Evolutionary conservation across 2,113 vertebrate genomes (phyloP), one percentile per base, ranked within the genome.

Genomic region (Spea bombifrons): DNA sequence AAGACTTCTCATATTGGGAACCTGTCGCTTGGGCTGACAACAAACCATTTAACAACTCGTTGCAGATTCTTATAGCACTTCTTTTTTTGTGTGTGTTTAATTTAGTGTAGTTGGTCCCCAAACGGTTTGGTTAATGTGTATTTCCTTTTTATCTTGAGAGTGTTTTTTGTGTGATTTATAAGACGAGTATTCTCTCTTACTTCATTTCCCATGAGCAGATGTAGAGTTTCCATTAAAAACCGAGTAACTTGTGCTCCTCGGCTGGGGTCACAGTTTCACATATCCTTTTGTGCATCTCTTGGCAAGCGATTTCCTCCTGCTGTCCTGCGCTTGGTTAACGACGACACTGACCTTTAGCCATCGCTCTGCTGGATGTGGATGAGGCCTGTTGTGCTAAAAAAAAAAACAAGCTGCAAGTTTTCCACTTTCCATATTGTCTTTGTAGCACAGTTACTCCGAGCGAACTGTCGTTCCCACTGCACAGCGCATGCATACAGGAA

Each of bases 401-500:
- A 16, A 8, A 44, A 57, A 5, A 16, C 8, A 65, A 46, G 7
- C 43, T 52, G 63, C 50, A 47, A 52, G 59, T 69, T 66, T 73
- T 64, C 77, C 63, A 67, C 50, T 66, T 73, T 13, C 45, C 45
- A 50, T n/a, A 8, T 80, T 67, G 66, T 80, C 52, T 13, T 7
- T 65, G 17, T 44, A n/a, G 5, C 49, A 50, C 17, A 43, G 10
- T 43, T 6, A n/a, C 65, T 80, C 48, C 52, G 8, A 57, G 50
- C 43, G 30, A 52, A 68, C 57, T 61, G 68, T 72, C 78, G 73
- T 63, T 59, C 73, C 46, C 63, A 74, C 78, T 68, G 78, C 71
- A 74, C 63, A 71, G 64, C 66, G 48, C 12, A 47, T 43, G 17
- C 71, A 59, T 16, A 73, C 77, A 80, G 78, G 78, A 74, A 74